Evolutionary conservation across 2,797 vertebrate genomes (phyloP).

Genomic region (Enteromius thamalakanensis): DNA sequence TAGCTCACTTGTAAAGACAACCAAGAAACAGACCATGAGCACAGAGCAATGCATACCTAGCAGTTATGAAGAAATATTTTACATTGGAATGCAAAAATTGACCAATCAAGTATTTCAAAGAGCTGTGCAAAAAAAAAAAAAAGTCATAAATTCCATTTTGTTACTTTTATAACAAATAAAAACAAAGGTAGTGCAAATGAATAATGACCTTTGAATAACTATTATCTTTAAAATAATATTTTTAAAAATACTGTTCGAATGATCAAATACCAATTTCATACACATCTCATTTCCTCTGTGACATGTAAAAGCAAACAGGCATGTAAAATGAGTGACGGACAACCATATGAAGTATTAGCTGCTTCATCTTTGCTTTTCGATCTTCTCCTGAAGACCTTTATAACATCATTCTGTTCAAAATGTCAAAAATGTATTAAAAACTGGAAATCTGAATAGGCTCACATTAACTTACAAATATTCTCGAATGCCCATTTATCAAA

Average conservation of each 20-base stretch:
- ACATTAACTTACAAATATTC: slow-evolving; percentile 41
- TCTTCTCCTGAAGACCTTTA: slow-evolving; percentile 13
- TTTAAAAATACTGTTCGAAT: slow-evolving; percentile 16
- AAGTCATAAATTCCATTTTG: not conserved
- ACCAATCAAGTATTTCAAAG: slow-evolving; percentile 3
- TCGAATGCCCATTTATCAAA: slow-evolving; percentile 25
- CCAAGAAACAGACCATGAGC: slow-evolving; percentile 6
- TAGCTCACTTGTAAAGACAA: not conserved
- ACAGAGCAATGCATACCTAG: not conserved
- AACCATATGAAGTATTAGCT: slow-evolving; percentile 1
- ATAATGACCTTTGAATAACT: not conserved
- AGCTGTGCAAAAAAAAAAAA: not conserved
- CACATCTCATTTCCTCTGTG: slow-evolving; percentile 10
- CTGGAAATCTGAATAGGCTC: slow-evolving; percentile 10
- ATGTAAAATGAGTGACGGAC: slow-evolving; percentile 11
- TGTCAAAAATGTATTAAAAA: slow-evolving; percentile 38
- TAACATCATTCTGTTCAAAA: slow-evolving; percentile 17
- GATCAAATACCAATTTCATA: not conserved
- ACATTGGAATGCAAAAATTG: not conserved
- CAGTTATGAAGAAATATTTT: not conserved
- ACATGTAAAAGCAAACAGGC: slow-evolving; percentile 13
- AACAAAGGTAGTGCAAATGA: slow-evolving; percentile 11
- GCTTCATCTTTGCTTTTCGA: not conserved
- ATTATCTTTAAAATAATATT: slow-evolving; percentile 8
- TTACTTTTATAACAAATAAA: not conserved